Evolutionary conservation across 2,113 vertebrate genomes (phyloP).

Genomic region (Lepus americanus): DNA sequence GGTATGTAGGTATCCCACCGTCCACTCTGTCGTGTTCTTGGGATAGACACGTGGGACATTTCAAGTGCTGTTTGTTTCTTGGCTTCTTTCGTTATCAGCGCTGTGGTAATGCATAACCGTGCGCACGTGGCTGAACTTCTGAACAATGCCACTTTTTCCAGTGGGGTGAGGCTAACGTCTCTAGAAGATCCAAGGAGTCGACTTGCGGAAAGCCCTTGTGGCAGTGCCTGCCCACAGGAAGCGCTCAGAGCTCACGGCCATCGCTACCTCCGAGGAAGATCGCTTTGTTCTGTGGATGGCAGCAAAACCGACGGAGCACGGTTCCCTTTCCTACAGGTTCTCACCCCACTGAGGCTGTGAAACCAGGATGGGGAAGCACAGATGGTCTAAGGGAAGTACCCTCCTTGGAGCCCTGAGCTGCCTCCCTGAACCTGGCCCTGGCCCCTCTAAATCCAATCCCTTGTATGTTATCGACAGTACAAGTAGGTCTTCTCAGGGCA

Average conservation of each 20-base stretch:
- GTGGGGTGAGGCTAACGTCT: neutral
- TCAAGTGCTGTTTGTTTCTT: neutral
- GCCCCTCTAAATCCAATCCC: neutral
- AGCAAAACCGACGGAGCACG: fast-evolving
- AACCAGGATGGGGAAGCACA: neutral
- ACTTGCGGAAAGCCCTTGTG: neutral
- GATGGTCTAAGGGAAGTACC: neutral
- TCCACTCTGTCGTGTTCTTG: neutral
- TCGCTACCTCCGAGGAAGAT: neutral
- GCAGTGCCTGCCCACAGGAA: neutral
- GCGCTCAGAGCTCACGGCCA: too few species aligned
- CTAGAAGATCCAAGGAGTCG: neutral
- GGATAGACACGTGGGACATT: neutral
- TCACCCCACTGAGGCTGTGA: neutral
- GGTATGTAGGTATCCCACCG: neutral
- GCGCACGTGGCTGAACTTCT: neutral
- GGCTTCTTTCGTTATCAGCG: neutral
- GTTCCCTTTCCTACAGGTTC: neutral
- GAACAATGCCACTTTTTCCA: neutral
- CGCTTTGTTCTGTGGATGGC: neutral
- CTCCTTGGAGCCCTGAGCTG: neutral
- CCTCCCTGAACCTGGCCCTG: neutral
- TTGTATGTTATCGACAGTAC: neutral
- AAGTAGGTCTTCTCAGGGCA: slow-evolving; percentile 8
- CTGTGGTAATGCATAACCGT: neutral